Base-by-base conservation (phyloP, 2,113 vertebrate genomes). In the Abramis brama region DNA sequence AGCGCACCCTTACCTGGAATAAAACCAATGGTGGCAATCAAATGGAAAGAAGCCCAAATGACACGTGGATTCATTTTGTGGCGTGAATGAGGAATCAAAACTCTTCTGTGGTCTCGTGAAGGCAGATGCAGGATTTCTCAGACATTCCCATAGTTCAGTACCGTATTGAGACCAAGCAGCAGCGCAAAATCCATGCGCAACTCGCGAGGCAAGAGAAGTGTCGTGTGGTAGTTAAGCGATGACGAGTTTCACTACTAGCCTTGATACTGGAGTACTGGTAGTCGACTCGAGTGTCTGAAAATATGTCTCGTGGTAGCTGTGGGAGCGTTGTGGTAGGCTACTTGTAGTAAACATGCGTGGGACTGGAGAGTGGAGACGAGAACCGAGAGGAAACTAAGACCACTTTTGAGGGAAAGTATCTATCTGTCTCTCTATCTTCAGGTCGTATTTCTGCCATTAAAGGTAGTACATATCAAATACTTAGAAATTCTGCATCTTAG, bases 1-100 rank as follows among this genome's bases (percentile, higher is more conserved):
- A 62, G 23, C 23, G 11, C 4, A n/a, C 25, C 59, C 86, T 15
- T 87, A 87, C 83, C 85, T 79, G 86, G 73, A 57, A 78, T 59
- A 85, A 79, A 79, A 43, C 75, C 62, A 50, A 66, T 27, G 47
- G 27, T 71, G 33, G 71, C 33, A 25, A 87, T 15, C 66, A 85
- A 57, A 33, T 62, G 52, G 25, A 81, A 23, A 13, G 78, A 39
- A 62, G n/a, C 19, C 36, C 60, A 55, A 23, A 70, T 15, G 21
- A 23, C 71, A 36, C 55, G 50, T 43, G 62, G 81, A 64, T 79
- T 71, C 87, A 84, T 88, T 55, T 70, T 79, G 13, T 74, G 45
- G 13, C 13, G 45, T 39, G 21, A 66, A 5, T 17, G 8, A 45
- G 59, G 4, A 23, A 33, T 39, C 50, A 0, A 86, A 64, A n/a